Percentiles rank a stretch among this genome's conserved stretches.
These are phyloP conservation scores for Crotalus helleri DNA, from an alignment of 2,113 vertebrate genomes.

Conservation along the genomic window DNA sequence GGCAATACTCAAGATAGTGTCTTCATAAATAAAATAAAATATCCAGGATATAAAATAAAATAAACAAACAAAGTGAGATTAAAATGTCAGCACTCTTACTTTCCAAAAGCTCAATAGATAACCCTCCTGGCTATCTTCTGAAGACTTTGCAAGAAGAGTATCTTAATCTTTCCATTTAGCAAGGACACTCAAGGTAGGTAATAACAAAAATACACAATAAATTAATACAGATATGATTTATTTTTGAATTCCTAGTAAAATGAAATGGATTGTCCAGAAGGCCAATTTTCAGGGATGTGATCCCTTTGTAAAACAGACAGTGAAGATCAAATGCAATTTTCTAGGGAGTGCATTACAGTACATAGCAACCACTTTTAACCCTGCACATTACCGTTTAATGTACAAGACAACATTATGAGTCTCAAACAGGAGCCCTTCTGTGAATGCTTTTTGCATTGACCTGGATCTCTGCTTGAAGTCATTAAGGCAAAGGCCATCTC, in stretches of 20 bases:
- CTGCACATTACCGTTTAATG: background rate
- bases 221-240: background rate
- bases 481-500: background rate
- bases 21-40: background rate
- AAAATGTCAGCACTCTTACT: background rate
- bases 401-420: background rate
- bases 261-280: background rate
- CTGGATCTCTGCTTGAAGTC: conserved; percentile 12
- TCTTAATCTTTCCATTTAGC: background rate
- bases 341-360: background rate
- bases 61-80: background rate
- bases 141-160: background rate
- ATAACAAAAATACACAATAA: background rate
- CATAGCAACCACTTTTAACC: background rate
- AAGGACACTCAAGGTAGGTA: background rate
- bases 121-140: background rate
- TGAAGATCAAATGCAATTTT: background rate
- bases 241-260: background rate
- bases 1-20: background rate
- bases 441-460: background rate
- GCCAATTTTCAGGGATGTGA: background rate
- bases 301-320: background rate
- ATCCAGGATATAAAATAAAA: background rate
- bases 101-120: background rate
- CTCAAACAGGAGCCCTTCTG: background rate